Conservation (phyloP, 2,797 vertebrate genomes). For the Otolemur crassicaudatus region DNA sequence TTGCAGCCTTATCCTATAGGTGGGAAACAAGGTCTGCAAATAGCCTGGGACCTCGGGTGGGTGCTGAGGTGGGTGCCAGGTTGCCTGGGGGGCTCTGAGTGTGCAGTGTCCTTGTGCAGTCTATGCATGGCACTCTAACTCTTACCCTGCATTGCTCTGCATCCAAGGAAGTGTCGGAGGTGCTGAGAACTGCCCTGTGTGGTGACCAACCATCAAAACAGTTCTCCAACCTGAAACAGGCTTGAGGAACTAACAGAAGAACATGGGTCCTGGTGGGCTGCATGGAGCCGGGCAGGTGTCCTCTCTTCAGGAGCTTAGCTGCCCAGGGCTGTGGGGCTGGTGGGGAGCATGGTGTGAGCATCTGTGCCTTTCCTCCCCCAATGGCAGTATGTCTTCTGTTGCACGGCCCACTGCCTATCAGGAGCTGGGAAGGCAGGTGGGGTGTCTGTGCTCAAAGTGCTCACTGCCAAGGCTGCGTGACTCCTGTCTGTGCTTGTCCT, state of each 20-base stretch:
- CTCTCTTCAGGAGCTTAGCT: neutral
- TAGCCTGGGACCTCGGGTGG: neutral
- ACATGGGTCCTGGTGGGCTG: neutral
- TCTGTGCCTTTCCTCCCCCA: neutral
- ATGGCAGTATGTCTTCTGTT: neutral
- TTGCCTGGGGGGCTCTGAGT: neutral
- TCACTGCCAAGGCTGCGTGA: neutral
- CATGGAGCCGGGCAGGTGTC: neutral
- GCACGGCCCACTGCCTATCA: neutral
- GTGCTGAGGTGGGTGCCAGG: neutral
- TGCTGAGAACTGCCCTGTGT: neutral
- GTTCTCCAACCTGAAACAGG: neutral
- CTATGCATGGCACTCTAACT: neutral
- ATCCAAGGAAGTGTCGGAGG: neutral
- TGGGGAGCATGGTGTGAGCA: too few species aligned
- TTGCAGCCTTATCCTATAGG: neutral
- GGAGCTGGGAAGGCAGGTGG: neutral
- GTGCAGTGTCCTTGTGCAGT: neutral
- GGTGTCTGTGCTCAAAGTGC: neutral
- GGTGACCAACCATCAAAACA: neutral
- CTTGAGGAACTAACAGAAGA: neutral
- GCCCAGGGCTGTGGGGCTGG: neutral
- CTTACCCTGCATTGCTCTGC: neutral
- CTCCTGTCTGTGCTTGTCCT: too few species aligned
- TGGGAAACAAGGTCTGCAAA: neutral